A percentile compares a stretch with the other conserved stretches of the same genome.
Evolutionary conservation across 2,113 vertebrate species (phyloP).

Genomic region (Gadus chalcogrammus): DNA sequence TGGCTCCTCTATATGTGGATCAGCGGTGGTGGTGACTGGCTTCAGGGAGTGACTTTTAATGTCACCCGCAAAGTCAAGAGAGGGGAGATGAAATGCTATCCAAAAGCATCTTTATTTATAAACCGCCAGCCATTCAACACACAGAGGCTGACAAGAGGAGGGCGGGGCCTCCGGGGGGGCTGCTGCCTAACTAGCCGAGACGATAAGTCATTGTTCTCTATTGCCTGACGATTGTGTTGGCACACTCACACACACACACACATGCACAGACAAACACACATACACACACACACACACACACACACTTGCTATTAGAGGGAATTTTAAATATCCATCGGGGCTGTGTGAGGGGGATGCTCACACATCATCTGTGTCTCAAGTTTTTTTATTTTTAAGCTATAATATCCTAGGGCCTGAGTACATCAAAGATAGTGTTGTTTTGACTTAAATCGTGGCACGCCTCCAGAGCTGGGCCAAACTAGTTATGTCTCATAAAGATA

Average conservation of each 20-base stretch:
- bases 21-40: background rate
- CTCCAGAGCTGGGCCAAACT: too few relatives aligned
- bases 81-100: slow-evolving; percentile 43
- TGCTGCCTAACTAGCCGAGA: slow-evolving; percentile 52
- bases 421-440: background rate
- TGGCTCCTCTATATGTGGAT: background rate
- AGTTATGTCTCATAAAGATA: too few relatives aligned
- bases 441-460: too few relatives aligned
- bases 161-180: slow-evolving; percentile 23
- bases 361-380: too few relatives aligned
- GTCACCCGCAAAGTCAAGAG: slow-evolving; percentile 54
- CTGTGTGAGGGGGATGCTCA: slow-evolving; percentile 24
- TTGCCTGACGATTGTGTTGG: slow-evolving; percentile 47
- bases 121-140: slow-evolving; percentile 41
- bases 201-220: slow-evolving; percentile 55
- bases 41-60: slow-evolving; percentile 34
- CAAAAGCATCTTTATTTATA: slow-evolving; percentile 58
- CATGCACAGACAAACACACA: too few relatives aligned
- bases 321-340: slow-evolving; percentile 48
- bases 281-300: too few relatives aligned
- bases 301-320: slow-evolving; percentile 15
- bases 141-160: slow-evolving; percentile 46
- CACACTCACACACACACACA: background rate
- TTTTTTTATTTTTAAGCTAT: too few relatives aligned
- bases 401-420: slow-evolving; percentile 1